A percentile compares a stretch with the other conserved stretches of the same genome.
Conservation (phyloP, 2,113 vertebrate species). For the Trematocara zebra region DNA sequence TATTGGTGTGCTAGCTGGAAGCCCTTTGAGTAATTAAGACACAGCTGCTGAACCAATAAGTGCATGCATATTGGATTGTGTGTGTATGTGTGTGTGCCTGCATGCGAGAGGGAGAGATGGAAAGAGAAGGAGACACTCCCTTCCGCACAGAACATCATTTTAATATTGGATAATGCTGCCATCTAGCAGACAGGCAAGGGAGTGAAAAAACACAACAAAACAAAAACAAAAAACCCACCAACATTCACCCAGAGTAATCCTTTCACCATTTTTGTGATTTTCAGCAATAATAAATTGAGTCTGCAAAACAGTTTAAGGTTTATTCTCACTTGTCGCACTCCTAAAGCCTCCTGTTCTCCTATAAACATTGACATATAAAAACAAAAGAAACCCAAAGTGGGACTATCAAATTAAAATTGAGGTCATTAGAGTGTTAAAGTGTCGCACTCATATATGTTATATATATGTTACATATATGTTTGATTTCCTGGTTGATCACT, state of each 20-base stretch:
- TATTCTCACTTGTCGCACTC: not conserved
- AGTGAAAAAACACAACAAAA: not conserved
- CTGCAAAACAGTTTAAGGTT: not conserved
- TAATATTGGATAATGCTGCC: not conserved
- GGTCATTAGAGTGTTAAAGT: not conserved
- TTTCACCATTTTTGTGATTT: not conserved
- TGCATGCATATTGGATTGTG: not conserved
- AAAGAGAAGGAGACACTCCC: not conserved
- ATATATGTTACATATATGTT: not conserved
- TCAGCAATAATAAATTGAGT: not conserved
- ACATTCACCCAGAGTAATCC: not conserved
- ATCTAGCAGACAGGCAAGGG: not conserved
- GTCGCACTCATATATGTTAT: accelerated
- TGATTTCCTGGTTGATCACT: not conserved
- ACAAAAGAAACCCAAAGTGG: not conserved
- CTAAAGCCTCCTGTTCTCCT: not conserved
- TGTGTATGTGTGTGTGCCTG: accelerated
- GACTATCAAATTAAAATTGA: not conserved
- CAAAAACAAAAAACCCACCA: not conserved
- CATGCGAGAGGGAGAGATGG: not conserved
- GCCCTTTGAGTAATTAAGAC: not conserved
- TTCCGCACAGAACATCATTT: not conserved
- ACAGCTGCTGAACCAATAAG: not conserved
- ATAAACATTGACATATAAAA: not conserved
- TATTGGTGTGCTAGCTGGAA: not conserved